Percentiles rank a stretch among this genome's conserved stretches.
Conservation (phyloP, 2,888 invertebrate species). For the Hypselothyrea guttata region DNA sequence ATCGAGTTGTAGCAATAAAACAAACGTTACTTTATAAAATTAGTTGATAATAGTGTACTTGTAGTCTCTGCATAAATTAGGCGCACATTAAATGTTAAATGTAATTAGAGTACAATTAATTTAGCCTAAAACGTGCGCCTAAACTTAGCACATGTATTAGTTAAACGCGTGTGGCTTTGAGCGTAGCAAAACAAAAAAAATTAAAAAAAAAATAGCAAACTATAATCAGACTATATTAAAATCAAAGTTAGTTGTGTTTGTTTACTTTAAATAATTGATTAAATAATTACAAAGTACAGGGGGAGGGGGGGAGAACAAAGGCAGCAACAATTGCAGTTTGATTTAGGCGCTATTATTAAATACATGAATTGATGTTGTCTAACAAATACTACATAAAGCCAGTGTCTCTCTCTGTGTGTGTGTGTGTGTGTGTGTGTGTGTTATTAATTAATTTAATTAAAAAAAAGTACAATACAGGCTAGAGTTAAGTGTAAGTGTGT, state of each 20-base stretch:
- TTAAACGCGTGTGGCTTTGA: constrained; percentile 53
- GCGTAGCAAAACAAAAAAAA: constrained; percentile 39
- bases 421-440: constrained; percentile 41
- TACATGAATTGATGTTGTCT: constrained; percentile 3
- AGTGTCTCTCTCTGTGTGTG: constrained; percentile 22
- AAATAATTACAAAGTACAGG: constrained; percentile 22
- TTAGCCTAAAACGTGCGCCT: neutral
- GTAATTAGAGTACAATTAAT: too few species aligned
- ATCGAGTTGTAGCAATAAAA: too few species aligned
- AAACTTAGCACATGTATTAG: constrained; percentile 17
- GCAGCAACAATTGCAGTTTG: constrained; percentile 21
- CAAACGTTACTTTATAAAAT: constrained; percentile 5
- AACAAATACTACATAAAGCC: constrained; percentile 54
- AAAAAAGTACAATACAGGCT: constrained; percentile 66
- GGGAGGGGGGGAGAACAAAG: constrained; percentile 17
- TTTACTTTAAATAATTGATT: constrained; percentile 16
- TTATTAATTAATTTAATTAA: constrained; percentile 70
- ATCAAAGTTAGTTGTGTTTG: constrained; percentile 20
- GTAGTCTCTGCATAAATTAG: neutral
- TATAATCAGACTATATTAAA: constrained; percentile 49
- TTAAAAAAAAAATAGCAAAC: too few species aligned
- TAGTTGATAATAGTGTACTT: constrained; percentile 14
- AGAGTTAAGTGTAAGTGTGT: constrained; percentile 43
- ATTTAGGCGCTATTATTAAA: constrained; percentile 13
- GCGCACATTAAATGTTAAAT: neutral